Evolutionary conservation across 2,797 vertebrate genomes (phyloP), one percentile per base, ranked within the genome.

Genomic region (Lacerta bilineata): DNA sequence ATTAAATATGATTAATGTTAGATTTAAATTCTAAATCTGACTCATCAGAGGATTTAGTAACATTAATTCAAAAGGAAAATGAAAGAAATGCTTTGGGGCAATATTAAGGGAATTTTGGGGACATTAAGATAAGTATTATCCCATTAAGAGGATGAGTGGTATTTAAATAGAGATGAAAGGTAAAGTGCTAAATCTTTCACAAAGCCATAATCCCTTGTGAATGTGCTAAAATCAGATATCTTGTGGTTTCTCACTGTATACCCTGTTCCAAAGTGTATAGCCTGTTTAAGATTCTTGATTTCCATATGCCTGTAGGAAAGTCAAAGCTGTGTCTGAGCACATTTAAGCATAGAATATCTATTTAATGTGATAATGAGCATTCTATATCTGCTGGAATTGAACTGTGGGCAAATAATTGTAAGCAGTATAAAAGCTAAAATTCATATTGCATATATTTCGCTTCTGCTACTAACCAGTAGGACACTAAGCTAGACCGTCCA

Each of bases 171-270:
- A 87, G 25, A 87, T 87, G 90, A 85, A 89, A 93, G 84, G 87
- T 84, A 90, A 88, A 87, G 61, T 91, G 69, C 85, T 93, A 91
- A 92, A 91, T 94, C 90, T 84, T 66, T 81, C 87, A 69, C 76
- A 91, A 61, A 94, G 76, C 86, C 91, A 50, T 93, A 93, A 95
- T 93, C 89, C 69, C 83, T 88, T 25, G 0, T 72, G 68, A 89
- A 80, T 46, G 8, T 84, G 92, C 84, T 87, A 59, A 86, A 88
- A 89, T 41, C 80, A 80, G 76, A 88, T 88, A 86, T 86, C 93
- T 90, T 85, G 29, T 89, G 89, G 83, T 90, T 88, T 66, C 8
- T 80, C 64, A 25, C 50, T 87, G 77, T 88, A 80, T 1, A n/a
- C 84, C 86, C 75, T 89, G 27, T n/a, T 83, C 75, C 50, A n/a